Evolutionary conservation across 2,888 invertebrate species (phyloP).

Genomic region (Acheta domesticus): DNA sequence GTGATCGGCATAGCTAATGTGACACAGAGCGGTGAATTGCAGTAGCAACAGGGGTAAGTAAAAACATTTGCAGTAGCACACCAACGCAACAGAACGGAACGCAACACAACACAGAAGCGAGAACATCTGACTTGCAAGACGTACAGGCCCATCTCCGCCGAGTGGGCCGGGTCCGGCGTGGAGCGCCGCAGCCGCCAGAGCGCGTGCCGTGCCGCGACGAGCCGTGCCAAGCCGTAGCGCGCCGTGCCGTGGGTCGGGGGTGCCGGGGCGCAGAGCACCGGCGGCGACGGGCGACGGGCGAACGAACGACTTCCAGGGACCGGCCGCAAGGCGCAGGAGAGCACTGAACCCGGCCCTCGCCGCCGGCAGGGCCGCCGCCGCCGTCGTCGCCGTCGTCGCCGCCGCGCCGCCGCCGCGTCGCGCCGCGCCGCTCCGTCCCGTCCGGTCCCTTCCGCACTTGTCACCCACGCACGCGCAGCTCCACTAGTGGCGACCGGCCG

Average conservation of each 20-base stretch:
- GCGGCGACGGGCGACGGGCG: slow-evolving; percentile 44
- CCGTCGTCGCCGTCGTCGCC: slow-evolving; percentile 40
- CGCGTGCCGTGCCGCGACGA: slow-evolving; percentile 69
- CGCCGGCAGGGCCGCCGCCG: slow-evolving; percentile 46
- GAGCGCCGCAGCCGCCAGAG: slow-evolving; percentile 60
- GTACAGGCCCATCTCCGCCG: slow-evolving; percentile 38
- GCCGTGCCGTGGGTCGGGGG: slow-evolving; percentile 54
- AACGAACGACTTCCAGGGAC: slow-evolving; percentile 45
- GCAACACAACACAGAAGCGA: slow-evolving; percentile 18
- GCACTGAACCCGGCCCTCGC: slow-evolving; percentile 46
- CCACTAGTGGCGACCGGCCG: not conserved
- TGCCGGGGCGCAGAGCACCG: slow-evolving; percentile 51
- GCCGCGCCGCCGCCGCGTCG: slow-evolving; percentile 4
- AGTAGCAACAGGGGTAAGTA: slow-evolving; percentile 5
- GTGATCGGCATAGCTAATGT: not conserved
- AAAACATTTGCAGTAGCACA: not conserved
- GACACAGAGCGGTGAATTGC: not conserved
- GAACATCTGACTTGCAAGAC: slow-evolving; percentile 26
- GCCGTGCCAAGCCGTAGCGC: slow-evolving; percentile 66
- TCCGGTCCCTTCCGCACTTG: slow-evolving; percentile 40
- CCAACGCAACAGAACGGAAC: slow-evolving; percentile 1
- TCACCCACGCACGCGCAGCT: slow-evolving; percentile 26
- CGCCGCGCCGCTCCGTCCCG: not conserved
- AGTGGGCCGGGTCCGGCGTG: slow-evolving; percentile 33
- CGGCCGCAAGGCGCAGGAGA: slow-evolving; percentile 27